Percentiles rank a stretch among this genome's conserved stretches.
Evolutionary conservation across 2,113 vertebrate species (phyloP).

Genomic region (Ictalurus punctatus): DNA sequence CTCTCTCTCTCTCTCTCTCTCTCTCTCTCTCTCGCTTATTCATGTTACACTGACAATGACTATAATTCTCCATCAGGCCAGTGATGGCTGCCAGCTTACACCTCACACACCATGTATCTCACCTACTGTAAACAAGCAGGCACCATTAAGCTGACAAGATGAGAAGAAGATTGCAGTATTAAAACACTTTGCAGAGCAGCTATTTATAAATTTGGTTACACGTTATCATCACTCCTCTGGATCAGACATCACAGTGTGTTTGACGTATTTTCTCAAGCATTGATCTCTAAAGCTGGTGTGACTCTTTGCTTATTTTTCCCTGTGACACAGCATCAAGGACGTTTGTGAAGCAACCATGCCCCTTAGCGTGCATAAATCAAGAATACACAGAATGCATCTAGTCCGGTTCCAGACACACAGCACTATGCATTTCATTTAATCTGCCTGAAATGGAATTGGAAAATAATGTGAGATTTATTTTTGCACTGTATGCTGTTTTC

Average conservation of each 20-base stretch:
- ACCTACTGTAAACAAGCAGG: conserved; percentile 55
- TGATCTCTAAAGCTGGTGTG: conserved; percentile 23
- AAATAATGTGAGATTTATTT: conserved; percentile 46
- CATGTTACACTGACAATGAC: neutral
- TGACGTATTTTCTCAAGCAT: conserved; percentile 45
- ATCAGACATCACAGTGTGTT: conserved; percentile 35
- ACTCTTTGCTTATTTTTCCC: neutral
- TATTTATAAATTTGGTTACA: conserved; percentile 47
- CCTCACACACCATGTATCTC: conserved; percentile 48
- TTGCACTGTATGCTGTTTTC: conserved; percentile 39
- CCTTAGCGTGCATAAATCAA: conserved; percentile 29
- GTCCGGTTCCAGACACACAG: neutral
- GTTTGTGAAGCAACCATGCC: conserved; percentile 32
- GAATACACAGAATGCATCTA: neutral
- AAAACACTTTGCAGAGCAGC: conserved; percentile 31
- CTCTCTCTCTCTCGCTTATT: neutral
- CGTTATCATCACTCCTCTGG: conserved; percentile 29
- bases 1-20: too few species aligned
- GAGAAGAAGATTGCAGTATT: conserved; percentile 51
- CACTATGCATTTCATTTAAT: conserved; percentile 22
- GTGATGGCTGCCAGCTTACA: conserved; percentile 42
- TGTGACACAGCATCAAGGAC: conserved; percentile 25
- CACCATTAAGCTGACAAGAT: conserved; percentile 54
- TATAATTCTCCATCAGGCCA: conserved; percentile 48
- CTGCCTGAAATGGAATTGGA: conserved; percentile 34